These are phyloP conservation scores for Ectemnius cavifrons DNA, from an alignment of 2,888 invertebrate genomes.

Conservation along the genomic window DNA sequence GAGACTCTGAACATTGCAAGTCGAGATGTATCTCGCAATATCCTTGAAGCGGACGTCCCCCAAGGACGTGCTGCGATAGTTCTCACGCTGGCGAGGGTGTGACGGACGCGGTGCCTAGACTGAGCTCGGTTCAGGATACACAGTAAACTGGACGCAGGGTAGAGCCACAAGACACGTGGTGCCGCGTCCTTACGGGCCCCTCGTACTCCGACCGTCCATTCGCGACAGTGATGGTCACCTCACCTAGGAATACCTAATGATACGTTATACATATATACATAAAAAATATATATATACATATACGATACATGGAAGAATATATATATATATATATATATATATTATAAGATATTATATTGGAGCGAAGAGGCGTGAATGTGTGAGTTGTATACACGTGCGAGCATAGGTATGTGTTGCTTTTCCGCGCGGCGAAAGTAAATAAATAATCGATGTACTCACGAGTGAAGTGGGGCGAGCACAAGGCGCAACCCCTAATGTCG, in stretches of 20 bases:
- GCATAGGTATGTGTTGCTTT: conserved; percentile 42
- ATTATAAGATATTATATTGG: conserved; percentile 45
- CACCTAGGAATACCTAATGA: conserved; percentile 61
- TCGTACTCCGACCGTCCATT: conserved; percentile 64
- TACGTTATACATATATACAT: conserved; percentile 56
- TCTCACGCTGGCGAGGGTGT: conserved; percentile 42
- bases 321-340: conserved; percentile 19
- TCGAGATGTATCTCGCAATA: conserved; percentile 8
- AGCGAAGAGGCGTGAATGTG: conserved; percentile 57
- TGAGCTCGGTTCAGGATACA: conserved; percentile 65
- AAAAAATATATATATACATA: conserved; percentile 46
- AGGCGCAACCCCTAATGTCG: conserved; percentile 3
- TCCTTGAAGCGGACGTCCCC: not conserved
- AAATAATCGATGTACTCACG: conserved; percentile 11
- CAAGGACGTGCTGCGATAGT: not conserved
- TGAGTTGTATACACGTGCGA: conserved; percentile 62
- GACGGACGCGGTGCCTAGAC: conserved; percentile 70
- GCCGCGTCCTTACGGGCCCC: conserved; percentile 57
- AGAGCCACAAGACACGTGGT: conserved; percentile 72
- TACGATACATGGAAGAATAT: conserved; percentile 26
- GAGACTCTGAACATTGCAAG: conserved; percentile 15
- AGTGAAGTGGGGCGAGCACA: conserved; percentile 30
- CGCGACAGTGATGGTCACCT: conserved; percentile 68
- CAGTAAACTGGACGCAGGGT: conserved; percentile 34
- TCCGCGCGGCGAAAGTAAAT: conserved; percentile 18